phyloP scores from a whole-genome alignment of 1,140 invertebrate species.

The Sycophila sp. region DNA sequence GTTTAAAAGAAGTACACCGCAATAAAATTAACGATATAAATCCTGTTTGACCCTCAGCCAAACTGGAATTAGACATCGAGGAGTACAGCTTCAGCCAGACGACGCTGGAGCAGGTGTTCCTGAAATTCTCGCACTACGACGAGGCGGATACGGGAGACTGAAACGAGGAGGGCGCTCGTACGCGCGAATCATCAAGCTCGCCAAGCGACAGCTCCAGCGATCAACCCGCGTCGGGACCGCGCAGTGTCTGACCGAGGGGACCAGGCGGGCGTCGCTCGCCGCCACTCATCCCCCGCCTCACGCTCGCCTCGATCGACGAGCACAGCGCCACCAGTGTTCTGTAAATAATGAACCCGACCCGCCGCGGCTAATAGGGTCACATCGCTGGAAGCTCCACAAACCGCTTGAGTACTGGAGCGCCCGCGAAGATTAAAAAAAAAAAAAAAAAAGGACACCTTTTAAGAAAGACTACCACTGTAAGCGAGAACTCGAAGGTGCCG shows the following conservation, averaged over 20 bases:
- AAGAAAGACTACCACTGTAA: background rate
- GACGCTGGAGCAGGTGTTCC: constrained; percentile 85
- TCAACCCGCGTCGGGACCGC: too few species aligned
- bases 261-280: background rate
- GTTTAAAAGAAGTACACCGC: too few species aligned
- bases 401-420: too few species aligned
- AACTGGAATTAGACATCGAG: constrained; percentile 77
- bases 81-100: constrained; percentile 89
- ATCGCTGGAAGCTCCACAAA: too few species aligned
- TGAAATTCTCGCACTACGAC: constrained; percentile 85
- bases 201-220: too few species aligned
- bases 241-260: too few species aligned
- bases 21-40: too few species aligned
- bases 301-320: background rate
- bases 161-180: too few species aligned
- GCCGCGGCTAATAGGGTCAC: too few species aligned
- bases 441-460: background rate
- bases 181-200: too few species aligned
- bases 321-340: constrained; percentile 4
- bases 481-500: background rate
- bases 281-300: background rate
- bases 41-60: constrained; percentile 68
- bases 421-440: background rate
- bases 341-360: constrained; percentile 14
- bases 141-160: constrained; percentile 65